A percentile compares a stretch with the other conserved stretches of the same genome.
Conservation (phyloP, 2,888 invertebrate genomes). For the Machimus atricapillus region DNA sequence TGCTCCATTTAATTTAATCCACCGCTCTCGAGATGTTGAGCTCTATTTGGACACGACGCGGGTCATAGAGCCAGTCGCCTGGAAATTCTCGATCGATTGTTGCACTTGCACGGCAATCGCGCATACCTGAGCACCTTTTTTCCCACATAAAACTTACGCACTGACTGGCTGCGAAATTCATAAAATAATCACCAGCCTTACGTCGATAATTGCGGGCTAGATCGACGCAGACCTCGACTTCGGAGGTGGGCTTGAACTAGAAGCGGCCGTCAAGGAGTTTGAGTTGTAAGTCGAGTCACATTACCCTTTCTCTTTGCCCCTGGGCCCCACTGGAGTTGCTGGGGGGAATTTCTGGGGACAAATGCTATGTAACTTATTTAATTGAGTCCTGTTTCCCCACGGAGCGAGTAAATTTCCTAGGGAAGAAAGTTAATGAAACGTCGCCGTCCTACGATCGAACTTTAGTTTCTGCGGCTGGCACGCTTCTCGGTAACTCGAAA, state of each 20-base stretch:
- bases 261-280: background rate
- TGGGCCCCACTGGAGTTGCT: background rate
- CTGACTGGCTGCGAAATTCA: background rate
- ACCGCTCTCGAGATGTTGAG: background rate
- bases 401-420: background rate
- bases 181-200: background rate
- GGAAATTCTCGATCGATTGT: background rate
- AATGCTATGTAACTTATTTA: background rate
- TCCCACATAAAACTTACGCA: background rate
- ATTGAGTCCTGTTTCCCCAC: background rate
- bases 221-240: background rate
- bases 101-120: background rate
- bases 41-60: background rate
- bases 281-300: background rate
- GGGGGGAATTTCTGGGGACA: background rate
- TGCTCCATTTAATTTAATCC: constrained; percentile 9
- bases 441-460: background rate
- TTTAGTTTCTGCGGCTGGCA: background rate
- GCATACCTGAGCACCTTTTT: background rate
- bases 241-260: background rate
- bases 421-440: background rate
- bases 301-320: background rate
- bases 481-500: background rate
- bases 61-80: background rate
- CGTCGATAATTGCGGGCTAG: background rate